These are phyloP conservation scores for Axinella damicornis DNA, from an alignment of 37 sponge, comb jelly and placozoan genomes.

Conservation along the genomic window DNA sequence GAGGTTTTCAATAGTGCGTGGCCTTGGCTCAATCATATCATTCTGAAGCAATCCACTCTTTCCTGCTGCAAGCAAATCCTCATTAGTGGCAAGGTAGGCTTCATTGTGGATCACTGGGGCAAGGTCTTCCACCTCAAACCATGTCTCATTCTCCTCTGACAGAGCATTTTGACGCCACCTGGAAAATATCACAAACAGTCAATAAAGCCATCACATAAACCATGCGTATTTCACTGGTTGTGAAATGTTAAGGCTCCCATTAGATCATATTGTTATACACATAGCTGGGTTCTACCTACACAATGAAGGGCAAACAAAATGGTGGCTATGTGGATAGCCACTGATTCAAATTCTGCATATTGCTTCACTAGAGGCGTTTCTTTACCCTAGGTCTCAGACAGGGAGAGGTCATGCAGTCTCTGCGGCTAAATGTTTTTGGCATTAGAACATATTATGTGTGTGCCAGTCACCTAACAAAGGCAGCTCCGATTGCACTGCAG, in stretches of 20 bases:
- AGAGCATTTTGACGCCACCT: not conserved
- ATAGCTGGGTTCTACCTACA: too few species aligned
- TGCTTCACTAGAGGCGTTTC: too few species aligned
- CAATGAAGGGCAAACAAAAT: too few species aligned
- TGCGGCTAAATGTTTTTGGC: too few species aligned
- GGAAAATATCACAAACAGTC: not conserved
- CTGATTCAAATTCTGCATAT: too few species aligned
- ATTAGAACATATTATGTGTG: too few species aligned
- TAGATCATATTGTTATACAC: too few species aligned
- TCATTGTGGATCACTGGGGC: conserved; percentile 47
- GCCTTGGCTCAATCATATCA: conserved; percentile 17
- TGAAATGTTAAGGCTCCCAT: too few species aligned
- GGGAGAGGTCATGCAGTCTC: too few species aligned
- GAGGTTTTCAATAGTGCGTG: conserved; percentile 31
- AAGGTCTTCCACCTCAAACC: conserved; percentile 45
- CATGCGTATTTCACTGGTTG: too few species aligned
- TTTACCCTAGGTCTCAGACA: too few species aligned
- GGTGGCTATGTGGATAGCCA: too few species aligned
- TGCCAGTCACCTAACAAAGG: conserved; percentile 11
- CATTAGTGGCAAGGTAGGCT: not conserved
- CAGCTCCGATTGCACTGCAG: conserved; percentile 11
- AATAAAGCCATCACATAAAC: not conserved
- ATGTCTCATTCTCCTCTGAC: conserved; percentile 17
- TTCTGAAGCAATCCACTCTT: conserved; percentile 47
- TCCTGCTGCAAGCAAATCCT: conserved; percentile 20